Evolutionary conservation across 1,140 invertebrate species (phyloP).

Genomic region (Papilio machaon): DNA sequence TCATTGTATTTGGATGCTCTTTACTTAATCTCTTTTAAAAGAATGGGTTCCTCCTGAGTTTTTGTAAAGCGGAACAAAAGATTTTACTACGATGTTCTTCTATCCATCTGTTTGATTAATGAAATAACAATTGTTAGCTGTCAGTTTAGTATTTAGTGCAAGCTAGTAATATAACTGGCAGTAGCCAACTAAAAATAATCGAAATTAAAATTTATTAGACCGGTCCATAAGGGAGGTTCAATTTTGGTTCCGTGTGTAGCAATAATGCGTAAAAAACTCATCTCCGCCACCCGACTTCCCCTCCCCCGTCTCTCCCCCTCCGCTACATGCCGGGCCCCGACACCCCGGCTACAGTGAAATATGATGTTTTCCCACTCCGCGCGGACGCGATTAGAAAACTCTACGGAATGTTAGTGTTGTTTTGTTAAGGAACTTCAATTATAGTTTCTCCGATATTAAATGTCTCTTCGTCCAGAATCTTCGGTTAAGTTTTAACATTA

Average conservation of each 20-base stretch:
- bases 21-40: neutral
- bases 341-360: constrained; percentile 66
- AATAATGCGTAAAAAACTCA: constrained; percentile 81
- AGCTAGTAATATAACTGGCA: constrained; percentile 13
- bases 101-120: neutral
- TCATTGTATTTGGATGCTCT: neutral
- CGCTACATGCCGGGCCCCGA: constrained; percentile 46
- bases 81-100: neutral
- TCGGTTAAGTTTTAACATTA: neutral
- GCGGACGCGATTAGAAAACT: constrained; percentile 80
- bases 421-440: constrained; percentile 29
- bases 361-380: constrained; percentile 78
- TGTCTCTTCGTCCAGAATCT: neutral
- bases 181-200: constrained; percentile 57
- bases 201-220: constrained; percentile 73
- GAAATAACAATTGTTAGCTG: neutral
- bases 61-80: neutral
- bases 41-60: neutral
- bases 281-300: constrained; percentile 59
- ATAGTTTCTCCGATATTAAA: neutral
- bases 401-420: constrained; percentile 55
- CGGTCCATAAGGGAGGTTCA: constrained; percentile 57
- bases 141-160: neutral
- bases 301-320: constrained; percentile 43
- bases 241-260: constrained; percentile 67